Evolutionary conservation across 2,888 invertebrate genomes (phyloP), one percentile per base, ranked within the genome.

Genomic region (Drosophila limbata): DNA sequence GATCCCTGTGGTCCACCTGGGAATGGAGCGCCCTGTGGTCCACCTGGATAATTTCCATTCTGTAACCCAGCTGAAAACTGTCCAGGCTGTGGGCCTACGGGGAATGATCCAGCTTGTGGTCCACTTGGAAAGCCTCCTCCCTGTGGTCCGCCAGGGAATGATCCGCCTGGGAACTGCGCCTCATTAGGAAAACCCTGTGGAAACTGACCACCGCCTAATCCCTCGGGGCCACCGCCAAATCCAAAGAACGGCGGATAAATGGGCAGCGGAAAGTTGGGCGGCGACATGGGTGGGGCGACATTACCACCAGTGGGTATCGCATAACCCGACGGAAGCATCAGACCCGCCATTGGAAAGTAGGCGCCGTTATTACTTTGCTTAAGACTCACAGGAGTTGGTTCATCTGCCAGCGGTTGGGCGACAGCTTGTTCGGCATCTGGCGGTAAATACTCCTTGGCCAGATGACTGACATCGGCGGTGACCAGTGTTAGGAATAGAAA

Each of bases 221-320:
- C 60, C 10, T 61, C 66, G 1, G 55, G 33, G 0, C 65, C 70
- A 0, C 57, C 63, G 6, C 59, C 66, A 51, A 85, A 86, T 15
- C 88, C 86, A 44, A 75, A 88, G 68, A 77, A 86, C 3, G 89
- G 89, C 28, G 89, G 85, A 21, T 78, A 85, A 9, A 78, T 81
- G 40, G 89, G 89, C 39, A 88, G 57, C 3, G 81, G 89, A 35
- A 88, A 88, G 51, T 79, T 86, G 25, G 84, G 84, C 5, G 87
- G 75, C 10, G 77, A 61, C 35, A 47, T 57, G 6, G 72, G 53
- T 5, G 75, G 72, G 17, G 51, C 61, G 0, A 77, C 51, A 51
- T 84, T 84, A 13, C 56, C 50, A 2, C 74, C 81, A 0, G 72
- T 74, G 4, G 85, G 79, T 62, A 88, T 69, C 0, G 74, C 60